Evolutionary conservation across 2,113 vertebrate species (phyloP).

Genomic region (Pogonocichla stellata): DNA sequence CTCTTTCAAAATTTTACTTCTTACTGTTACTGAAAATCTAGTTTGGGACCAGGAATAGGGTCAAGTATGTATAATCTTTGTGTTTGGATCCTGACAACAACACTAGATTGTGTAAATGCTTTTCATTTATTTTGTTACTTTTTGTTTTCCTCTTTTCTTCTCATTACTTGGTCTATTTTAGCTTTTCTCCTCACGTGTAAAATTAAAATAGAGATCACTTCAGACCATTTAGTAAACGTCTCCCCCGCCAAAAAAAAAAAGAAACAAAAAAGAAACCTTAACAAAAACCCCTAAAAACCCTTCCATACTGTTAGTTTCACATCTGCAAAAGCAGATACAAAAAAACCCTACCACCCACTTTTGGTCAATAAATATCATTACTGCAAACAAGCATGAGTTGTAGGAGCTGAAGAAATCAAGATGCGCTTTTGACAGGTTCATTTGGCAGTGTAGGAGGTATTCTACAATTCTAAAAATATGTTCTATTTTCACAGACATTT

Average conservation of each 20-base stretch:
- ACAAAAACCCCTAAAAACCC: background rate
- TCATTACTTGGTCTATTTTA: background rate
- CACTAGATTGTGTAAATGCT: background rate
- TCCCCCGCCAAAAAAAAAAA: background rate
- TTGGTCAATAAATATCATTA: slow-evolving; percentile 64
- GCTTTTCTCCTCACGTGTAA: background rate
- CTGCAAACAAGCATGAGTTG: slow-evolving; percentile 63
- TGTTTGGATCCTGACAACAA: background rate
- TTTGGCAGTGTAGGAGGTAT: slow-evolving; percentile 68
- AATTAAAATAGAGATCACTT: background rate
- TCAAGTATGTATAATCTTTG: background rate
- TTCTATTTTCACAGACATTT: slow-evolving; percentile 68
- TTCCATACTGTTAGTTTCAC: slow-evolving; percentile 11
- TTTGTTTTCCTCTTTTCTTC: background rate
- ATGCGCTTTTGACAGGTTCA: slow-evolving; percentile 73
- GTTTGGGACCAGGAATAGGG: background rate
- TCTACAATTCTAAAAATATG: slow-evolving; percentile 70
- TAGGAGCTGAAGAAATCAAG: slow-evolving; percentile 61
- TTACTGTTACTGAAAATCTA: background rate
- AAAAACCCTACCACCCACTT: slow-evolving; percentile 48
- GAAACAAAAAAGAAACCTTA: background rate
- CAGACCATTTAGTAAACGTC: background rate
- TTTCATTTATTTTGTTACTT: background rate
- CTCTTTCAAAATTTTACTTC: background rate
- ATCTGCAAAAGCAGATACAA: slow-evolving; percentile 37